Percentiles rank a stretch among this genome's conserved stretches.
These are phyloP conservation scores for Macropodus opercularis DNA, from an alignment of 2,797 vertebrate species.

Conservation along the genomic window DNA sequence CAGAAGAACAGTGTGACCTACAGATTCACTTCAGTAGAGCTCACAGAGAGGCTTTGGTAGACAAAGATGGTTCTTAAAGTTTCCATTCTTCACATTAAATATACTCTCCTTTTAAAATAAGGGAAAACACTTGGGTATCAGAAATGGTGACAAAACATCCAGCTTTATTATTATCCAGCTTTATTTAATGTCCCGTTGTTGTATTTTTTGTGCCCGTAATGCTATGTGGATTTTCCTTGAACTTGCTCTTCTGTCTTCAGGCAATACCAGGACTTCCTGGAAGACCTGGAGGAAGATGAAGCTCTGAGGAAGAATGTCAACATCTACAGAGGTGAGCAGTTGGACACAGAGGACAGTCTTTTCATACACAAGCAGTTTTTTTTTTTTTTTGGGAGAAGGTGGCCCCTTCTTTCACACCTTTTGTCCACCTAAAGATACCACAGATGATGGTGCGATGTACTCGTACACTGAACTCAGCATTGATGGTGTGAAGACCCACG, in stretches of 20 bases:
- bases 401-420: too few relatives aligned
- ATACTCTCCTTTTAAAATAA: neutral
- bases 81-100: neutral
- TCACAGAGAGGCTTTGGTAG: too few relatives aligned
- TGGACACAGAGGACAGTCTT: neutral
- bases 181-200: slow-evolving; percentile 7
- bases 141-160: neutral
- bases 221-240: neutral
- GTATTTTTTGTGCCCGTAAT: neutral
- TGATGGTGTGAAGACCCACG: too few relatives aligned
- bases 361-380: neutral
- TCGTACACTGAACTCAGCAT: too few relatives aligned
- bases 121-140: neutral
- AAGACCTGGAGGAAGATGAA: slow-evolving; percentile 98
- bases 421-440: too few relatives aligned
- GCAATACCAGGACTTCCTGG: slow-evolving; percentile 97
- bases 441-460: too few relatives aligned
- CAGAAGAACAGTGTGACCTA: too few relatives aligned
- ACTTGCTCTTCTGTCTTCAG: slow-evolving; percentile 70
- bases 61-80: neutral
- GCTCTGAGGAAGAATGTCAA: slow-evolving; percentile 94
- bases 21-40: neutral
- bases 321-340: slow-evolving; percentile 92
- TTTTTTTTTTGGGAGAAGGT: too few relatives aligned
- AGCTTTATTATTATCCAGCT: slow-evolving; percentile 2